Conservation (phyloP, 2,797 vertebrate species). For the Neosilurus hyrtlii region DNA sequence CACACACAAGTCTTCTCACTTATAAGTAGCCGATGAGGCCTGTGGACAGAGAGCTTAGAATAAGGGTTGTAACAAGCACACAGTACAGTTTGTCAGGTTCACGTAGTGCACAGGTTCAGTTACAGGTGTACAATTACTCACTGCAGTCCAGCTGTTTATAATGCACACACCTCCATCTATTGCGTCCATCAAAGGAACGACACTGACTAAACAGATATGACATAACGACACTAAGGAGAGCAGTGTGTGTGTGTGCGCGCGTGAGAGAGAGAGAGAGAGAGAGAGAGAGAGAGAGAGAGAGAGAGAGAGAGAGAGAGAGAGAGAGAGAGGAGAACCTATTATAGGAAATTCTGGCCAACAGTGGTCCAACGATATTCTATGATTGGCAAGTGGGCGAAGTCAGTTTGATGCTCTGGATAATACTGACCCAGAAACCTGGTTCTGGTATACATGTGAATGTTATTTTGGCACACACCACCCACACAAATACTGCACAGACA, state of each 20-base stretch:
- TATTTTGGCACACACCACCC: too few relatives aligned
- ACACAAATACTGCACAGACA: too few relatives aligned
- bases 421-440: too few relatives aligned
- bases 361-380: too few relatives aligned
- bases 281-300: neutral
- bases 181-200: neutral
- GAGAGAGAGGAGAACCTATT: too few relatives aligned
- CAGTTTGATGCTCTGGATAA: too few relatives aligned
- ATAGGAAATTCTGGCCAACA: too few relatives aligned
- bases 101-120: neutral
- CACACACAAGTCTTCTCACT: conserved; percentile 7
- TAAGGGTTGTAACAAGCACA: neutral
- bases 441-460: too few relatives aligned
- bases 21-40: conserved; percentile 41
- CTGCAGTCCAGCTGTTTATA: neutral
- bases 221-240: neutral
- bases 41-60: neutral
- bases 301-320: neutral
- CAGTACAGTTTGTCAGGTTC: neutral
- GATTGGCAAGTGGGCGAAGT: too few relatives aligned
- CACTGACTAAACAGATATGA: neutral
- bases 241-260: neutral
- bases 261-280: neutral
- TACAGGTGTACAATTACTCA: neutral
- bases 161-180: neutral